These are phyloP conservation scores for Pedionomus torquatus DNA, from an alignment of 2,113 vertebrate species.

Conservation along the genomic window DNA sequence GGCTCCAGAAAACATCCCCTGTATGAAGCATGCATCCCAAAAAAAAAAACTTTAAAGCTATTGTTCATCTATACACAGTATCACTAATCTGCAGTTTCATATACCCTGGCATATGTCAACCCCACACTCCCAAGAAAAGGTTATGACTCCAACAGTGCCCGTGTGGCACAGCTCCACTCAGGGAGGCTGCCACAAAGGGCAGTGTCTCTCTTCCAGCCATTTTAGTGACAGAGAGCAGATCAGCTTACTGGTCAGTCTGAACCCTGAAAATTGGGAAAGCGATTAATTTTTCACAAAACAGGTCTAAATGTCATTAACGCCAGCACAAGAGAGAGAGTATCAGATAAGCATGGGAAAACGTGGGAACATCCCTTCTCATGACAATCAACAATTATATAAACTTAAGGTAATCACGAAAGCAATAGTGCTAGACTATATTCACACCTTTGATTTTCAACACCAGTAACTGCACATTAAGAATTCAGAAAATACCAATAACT, in stretches of 20 bases:
- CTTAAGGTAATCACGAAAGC: background rate
- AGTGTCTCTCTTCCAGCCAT: background rate
- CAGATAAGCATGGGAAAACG: background rate
- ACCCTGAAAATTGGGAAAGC: background rate
- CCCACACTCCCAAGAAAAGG: background rate
- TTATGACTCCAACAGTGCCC: fast-evolving
- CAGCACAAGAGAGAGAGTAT: background rate
- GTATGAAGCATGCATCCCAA: background rate
- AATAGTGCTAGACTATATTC: background rate
- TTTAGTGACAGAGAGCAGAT: background rate
- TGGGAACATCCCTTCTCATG: background rate
- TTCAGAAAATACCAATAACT: background rate
- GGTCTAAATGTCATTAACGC: background rate
- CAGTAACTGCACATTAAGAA: background rate
- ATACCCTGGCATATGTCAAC: background rate
- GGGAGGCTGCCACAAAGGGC: background rate
- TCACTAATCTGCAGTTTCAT: background rate
- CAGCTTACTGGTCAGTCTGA: background rate
- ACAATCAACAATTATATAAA: background rate
- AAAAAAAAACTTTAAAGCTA: background rate
- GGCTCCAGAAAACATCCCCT: background rate
- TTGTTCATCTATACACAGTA: background rate
- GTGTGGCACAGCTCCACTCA: background rate
- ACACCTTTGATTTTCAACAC: background rate
- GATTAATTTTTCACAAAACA: background rate